Conservation (phyloP, 2,888 invertebrate genomes). For the Lithophane ornitopus region DNA sequence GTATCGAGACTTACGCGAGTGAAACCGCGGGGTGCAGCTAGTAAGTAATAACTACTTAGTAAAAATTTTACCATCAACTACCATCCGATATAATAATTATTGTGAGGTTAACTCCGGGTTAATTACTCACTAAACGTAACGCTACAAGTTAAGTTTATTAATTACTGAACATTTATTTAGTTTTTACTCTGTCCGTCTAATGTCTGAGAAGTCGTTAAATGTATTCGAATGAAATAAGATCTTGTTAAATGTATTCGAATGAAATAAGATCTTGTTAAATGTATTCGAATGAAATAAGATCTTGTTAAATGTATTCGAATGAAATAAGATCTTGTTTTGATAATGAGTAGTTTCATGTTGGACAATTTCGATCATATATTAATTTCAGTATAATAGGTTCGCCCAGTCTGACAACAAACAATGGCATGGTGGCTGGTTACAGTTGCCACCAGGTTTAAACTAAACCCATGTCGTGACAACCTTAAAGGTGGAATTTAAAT, state of each 20-base stretch:
- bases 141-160: constrained; percentile 43
- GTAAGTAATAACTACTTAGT: constrained; percentile 1
- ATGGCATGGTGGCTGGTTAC: too few relatives aligned
- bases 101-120: constrained; percentile 53
- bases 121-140: constrained; percentile 48
- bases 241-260: constrained; percentile 29
- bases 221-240: constrained; percentile 2
- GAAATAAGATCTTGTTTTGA: constrained; percentile 5
- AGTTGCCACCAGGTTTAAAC: too few relatives aligned
- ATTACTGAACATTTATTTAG: constrained; percentile 44
- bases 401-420: too few relatives aligned
- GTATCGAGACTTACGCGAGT: too few relatives aligned
- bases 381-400: too few relatives aligned
- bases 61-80: constrained; percentile 8
- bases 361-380: too few relatives aligned
- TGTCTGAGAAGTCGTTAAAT: constrained; percentile 41
- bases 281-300: constrained; percentile 3
- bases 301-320: constrained; percentile 31
- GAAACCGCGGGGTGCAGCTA: too few relatives aligned
- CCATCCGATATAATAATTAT: constrained; percentile 24
- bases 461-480: too few relatives aligned
- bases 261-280: constrained; percentile 25
- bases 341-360: background rate
- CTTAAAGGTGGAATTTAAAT: too few relatives aligned
- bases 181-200: constrained; percentile 40